Conservation (phyloP, 2,113 vertebrate species). For the Dipodomys ordii region DNA sequence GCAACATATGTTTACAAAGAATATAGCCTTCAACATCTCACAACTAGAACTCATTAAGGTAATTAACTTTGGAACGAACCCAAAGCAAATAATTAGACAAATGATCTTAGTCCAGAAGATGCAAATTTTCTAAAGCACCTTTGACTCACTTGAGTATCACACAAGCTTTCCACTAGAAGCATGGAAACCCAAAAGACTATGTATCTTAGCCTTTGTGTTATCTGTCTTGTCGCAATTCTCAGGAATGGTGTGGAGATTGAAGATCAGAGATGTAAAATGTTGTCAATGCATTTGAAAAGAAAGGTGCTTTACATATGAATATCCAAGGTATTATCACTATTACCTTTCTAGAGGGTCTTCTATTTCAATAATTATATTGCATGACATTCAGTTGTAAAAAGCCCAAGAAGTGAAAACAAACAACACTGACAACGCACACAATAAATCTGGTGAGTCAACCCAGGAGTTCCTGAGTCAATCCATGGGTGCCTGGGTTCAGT, state of each 20-base stretch:
- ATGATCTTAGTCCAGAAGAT: constrained; percentile 50
- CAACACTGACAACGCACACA: constrained; percentile 24
- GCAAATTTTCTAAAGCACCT: constrained; percentile 40
- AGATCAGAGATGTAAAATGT: neutral
- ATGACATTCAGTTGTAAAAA: constrained; percentile 26
- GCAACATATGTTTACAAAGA: constrained; percentile 47
- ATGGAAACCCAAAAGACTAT: neutral
- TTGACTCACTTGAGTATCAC: neutral
- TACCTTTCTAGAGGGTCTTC: neutral
- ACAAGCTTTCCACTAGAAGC: constrained; percentile 8
- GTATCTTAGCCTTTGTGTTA: neutral
- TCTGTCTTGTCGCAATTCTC: neutral
- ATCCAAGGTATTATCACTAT: neutral
- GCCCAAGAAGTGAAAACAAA: constrained; percentile 46
- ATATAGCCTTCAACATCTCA: constrained; percentile 34
- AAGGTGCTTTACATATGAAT: neutral
- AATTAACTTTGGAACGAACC: constrained; percentile 72
- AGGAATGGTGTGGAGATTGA: neutral
- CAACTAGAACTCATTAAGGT: constrained; percentile 66
- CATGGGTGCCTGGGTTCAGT: neutral
- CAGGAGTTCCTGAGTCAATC: neutral
- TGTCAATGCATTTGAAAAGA: constrained; percentile 28
- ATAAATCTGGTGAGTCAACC: neutral
- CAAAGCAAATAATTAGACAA: constrained; percentile 68
- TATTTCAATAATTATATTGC: neutral